These are phyloP conservation scores for Neosilurus mollespiculum DNA, from an alignment of 2,797 vertebrate genomes.

Conservation along the genomic window DNA sequence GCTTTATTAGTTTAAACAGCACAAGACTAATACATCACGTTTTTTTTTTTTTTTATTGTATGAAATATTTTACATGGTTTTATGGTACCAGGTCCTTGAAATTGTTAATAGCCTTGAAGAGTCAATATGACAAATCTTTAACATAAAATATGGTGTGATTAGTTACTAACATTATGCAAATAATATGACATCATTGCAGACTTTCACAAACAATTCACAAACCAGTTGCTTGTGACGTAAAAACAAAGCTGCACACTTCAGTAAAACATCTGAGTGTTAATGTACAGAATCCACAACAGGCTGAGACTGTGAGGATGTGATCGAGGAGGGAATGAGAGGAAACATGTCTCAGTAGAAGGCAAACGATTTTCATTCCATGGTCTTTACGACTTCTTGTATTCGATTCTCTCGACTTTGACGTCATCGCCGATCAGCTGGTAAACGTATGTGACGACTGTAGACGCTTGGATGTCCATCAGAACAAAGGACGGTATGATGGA, in stretches of 20 bases:
- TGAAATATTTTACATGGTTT: slow-evolving; percentile 49
- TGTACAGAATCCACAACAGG: slow-evolving; percentile 60
- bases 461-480: slow-evolving; percentile 99
- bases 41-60: slow-evolving; percentile 51
- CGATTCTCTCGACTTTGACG: slow-evolving; percentile 98
- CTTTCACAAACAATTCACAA: slow-evolving; percentile 60
- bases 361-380: neutral
- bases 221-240: slow-evolving; percentile 63
- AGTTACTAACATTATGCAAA: slow-evolving; percentile 61
- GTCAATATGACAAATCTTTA: slow-evolving; percentile 36
- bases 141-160: slow-evolving; percentile 66
- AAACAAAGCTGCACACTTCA: slow-evolving; percentile 71
- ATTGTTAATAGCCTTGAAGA: slow-evolving; percentile 33
- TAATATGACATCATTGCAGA: slow-evolving; percentile 64
- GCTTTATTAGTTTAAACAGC: neutral
- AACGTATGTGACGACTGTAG: slow-evolving; percentile 98
- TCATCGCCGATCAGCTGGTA: slow-evolving; percentile 98
- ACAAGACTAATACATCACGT: neutral
- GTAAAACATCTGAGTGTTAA: slow-evolving; percentile 61
- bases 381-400: slow-evolving; percentile 94
- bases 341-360: slow-evolving; percentile 50
- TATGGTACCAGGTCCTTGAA: slow-evolving; percentile 48
- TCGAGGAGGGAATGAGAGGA: slow-evolving; percentile 70
- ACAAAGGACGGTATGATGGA: slow-evolving; percentile 99
- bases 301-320: slow-evolving; percentile 61